phyloP scores from a whole-genome alignment of 2,888 invertebrate genomes.

The Disparrhopalites patrizii region DNA sequence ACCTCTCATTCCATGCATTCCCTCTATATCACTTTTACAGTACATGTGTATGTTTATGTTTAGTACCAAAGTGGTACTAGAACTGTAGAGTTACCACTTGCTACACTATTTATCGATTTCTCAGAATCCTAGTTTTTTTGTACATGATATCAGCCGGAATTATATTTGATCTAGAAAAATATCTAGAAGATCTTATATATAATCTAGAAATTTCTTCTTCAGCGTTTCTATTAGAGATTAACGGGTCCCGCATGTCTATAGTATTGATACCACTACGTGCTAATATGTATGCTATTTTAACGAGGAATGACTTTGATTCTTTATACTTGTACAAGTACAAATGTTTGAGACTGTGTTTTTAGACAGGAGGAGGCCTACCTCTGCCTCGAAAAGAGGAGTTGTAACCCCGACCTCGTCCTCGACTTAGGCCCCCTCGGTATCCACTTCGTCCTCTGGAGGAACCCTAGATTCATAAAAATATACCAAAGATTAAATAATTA shows the following conservation, averaged over 20 bases:
- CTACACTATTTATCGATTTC: too few relatives aligned
- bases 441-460: constrained; percentile 32
- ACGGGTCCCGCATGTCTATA: not conserved
- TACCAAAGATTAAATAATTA: not conserved
- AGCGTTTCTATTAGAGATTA: too few relatives aligned
- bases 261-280: not conserved
- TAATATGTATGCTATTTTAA: not conserved
- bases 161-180: too few relatives aligned
- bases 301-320: not conserved
- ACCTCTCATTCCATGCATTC: too few relatives aligned
- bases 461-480: not conserved
- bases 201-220: too few relatives aligned
- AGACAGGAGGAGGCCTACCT: constrained; percentile 34
- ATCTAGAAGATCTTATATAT: too few relatives aligned
- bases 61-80: too few relatives aligned
- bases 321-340: not conserved
- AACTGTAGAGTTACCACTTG: too few relatives aligned
- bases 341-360: constrained; percentile 10
- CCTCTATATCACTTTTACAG: too few relatives aligned
- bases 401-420: constrained; percentile 34
- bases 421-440: constrained; percentile 16
- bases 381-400: constrained; percentile 12
- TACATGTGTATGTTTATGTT: too few relatives aligned
- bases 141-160: too few relatives aligned
- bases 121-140: too few relatives aligned